A percentile compares a stretch with the other conserved stretches of the same genome.
Conservation (phyloP, 2,888 invertebrate genomes). For the Eupeodes latifasciatus region DNA sequence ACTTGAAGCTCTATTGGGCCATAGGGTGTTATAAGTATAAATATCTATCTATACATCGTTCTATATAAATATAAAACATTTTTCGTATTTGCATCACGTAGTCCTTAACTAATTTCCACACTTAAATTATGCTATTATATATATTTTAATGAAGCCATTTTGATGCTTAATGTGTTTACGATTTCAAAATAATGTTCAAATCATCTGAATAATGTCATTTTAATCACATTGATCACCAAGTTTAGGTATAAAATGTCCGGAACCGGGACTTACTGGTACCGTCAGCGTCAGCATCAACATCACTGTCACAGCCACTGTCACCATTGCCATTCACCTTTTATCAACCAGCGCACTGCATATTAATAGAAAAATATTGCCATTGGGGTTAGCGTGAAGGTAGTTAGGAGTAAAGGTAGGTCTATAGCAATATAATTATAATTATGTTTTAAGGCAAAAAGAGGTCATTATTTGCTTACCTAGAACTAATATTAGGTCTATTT, state of each 20-base stretch:
- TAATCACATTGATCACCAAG: slow-evolving; percentile 37
- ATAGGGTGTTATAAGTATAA: neutral
- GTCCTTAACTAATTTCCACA: slow-evolving; percentile 53
- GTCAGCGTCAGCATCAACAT: too few relatives aligned
- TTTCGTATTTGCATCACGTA: slow-evolving; percentile 46
- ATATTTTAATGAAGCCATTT: slow-evolving; percentile 58
- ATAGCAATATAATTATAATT: neutral
- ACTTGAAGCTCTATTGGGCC: neutral
- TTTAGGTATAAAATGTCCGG: slow-evolving; percentile 1
- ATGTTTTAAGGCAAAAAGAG: neutral
- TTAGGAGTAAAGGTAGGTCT: too few relatives aligned
- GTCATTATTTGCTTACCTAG: neutral
- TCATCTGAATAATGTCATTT: slow-evolving; percentile 53
- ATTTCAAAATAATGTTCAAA: slow-evolving; percentile 58
- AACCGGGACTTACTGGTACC: neutral
- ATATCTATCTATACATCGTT: neutral
- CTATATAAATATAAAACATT: slow-evolving; percentile 11
- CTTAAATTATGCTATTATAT: slow-evolving; percentile 49
- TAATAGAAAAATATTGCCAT: neutral
- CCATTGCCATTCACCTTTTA: too few relatives aligned
- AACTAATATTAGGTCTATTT: neutral
- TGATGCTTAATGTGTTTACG: slow-evolving; percentile 52
- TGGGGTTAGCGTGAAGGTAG: neutral
- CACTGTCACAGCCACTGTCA: too few relatives aligned
- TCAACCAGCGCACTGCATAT: slow-evolving; percentile 5